Base-by-base conservation (phyloP, 2,888 invertebrate species). In the Galeopsomyia nigrocyanea region DNA sequence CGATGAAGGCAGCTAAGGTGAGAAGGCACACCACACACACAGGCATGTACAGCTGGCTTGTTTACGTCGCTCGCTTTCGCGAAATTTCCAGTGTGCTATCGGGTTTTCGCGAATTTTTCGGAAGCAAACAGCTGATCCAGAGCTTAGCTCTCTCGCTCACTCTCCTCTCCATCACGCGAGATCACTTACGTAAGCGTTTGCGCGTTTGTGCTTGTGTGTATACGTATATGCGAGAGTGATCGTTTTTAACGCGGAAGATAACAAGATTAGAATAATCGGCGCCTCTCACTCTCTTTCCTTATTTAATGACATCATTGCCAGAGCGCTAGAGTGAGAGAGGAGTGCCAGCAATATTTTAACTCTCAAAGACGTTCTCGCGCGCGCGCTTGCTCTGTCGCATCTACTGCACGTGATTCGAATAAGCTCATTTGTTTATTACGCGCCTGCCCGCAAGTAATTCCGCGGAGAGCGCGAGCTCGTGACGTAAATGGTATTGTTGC, bases 301-400 rank as follows among this genome's bases (percentile, higher is more conserved):
- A 10, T 72, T 58, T 63, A 72, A 72, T 73, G 73, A 73, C 68
- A 73, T 73, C 73, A 68, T 67, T 72, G 66, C 62, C 55, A 57
- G 26, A 67, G 71, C 10, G 16, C 16, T n/a, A n/a, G n/a, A n/a
- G 26, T 3, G 26, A 26, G 26, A 49, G 56, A 47, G 22, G 61
- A 62, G 68, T 68, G 68, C 62, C 68, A 68, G 62, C 61, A 62
- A 56, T 49, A 56, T 68, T 62, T 62, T 68, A 62, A 39, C 39
- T 39, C 39, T 39, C 39, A 39, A 39, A 39, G 39, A 39, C 10
- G 39, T 39, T 39, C 39, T 39, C 39, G 19, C 19, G 49, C 10
- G 53, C 46, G 61, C 31, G 49, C 49, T 68, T 51, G 13, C 26
- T 26, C 26, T 26, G 3, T 26, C 2, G 5, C 26, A 26, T 50